Evolutionary conservation across 2,888 invertebrate species (phyloP).

Genomic region (Lymantria monacha): DNA sequence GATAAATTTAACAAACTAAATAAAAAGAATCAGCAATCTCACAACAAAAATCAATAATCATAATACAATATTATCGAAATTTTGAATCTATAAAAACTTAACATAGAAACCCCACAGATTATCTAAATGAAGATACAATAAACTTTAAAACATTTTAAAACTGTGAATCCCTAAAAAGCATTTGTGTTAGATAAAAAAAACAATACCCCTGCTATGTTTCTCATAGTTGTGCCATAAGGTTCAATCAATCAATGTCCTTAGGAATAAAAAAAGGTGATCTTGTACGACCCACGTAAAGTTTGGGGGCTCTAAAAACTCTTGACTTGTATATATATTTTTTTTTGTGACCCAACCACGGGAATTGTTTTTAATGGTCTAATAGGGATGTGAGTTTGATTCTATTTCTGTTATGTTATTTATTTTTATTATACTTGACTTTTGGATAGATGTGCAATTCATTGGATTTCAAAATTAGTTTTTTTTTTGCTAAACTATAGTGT

Average conservation of each 20-base stretch:
- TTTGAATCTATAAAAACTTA: constrained; percentile 19
- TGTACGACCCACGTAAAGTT: constrained; percentile 76
- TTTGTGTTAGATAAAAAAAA: constrained; percentile 53
- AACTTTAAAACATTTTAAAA: constrained; percentile 54
- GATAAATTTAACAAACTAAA: too few species aligned
- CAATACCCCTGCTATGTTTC: constrained; percentile 68
- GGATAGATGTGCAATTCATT: constrained; percentile 2
- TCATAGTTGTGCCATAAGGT: constrained; percentile 74
- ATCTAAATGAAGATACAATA: constrained; percentile 77
- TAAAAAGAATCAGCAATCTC: too few species aligned
- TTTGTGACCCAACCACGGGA: constrained; percentile 58
- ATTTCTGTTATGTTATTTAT: constrained; percentile 44
- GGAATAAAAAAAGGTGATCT: constrained; percentile 69
- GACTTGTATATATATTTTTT: constrained; percentile 58
- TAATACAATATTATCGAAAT: constrained; percentile 5
- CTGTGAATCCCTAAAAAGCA: constrained; percentile 46
- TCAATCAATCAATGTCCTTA: constrained; percentile 80
- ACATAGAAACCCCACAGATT: constrained; percentile 40
- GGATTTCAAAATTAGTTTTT: background rate
- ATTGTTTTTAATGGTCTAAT: constrained; percentile 65
- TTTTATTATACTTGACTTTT: constrained; percentile 14
- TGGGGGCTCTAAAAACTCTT: constrained; percentile 66
- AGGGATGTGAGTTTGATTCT: constrained; percentile 48
- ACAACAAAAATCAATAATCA: background rate
- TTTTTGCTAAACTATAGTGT: too few species aligned